Evolutionary conservation across 2,797 vertebrate species (phyloP).

Genomic region (Premnoplex brunnescens): DNA sequence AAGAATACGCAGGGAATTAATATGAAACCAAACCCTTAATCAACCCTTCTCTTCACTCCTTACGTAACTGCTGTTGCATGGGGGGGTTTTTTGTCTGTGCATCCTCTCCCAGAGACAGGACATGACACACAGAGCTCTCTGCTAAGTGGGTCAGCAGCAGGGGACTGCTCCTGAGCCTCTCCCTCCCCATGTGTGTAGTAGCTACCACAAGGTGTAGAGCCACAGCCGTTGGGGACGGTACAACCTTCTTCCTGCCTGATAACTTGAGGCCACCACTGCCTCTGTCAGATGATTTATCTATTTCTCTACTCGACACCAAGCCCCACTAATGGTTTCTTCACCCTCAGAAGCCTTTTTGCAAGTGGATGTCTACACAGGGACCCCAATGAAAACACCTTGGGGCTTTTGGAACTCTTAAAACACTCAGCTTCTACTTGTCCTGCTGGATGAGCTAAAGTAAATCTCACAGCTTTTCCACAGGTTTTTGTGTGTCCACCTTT

Average conservation of each 20-base stretch:
- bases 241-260: constrained; percentile 18
- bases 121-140: neutral
- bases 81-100: neutral
- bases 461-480: neutral
- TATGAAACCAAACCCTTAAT: neutral
- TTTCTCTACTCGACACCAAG: neutral
- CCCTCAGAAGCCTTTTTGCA: neutral
- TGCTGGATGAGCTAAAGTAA: neutral
- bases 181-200: fast-evolving
- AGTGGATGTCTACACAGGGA: neutral
- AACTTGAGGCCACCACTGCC: neutral
- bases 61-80: fast-evolving
- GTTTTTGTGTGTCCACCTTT: neutral
- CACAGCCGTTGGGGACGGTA: neutral
- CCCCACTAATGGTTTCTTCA: neutral
- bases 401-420: neutral
- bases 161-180: neutral
- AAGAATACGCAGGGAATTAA: neutral
- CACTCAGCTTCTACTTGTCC: neutral
- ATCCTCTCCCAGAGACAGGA: neutral
- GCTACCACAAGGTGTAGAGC: neutral
- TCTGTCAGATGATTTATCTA: neutral
- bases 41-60: neutral
- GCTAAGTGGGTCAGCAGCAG: neutral
- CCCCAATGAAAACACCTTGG: neutral